Percentiles rank a stretch among this genome's conserved stretches.
Conservation (phyloP, 2,113 vertebrate species). For the Otus sunia region DNA sequence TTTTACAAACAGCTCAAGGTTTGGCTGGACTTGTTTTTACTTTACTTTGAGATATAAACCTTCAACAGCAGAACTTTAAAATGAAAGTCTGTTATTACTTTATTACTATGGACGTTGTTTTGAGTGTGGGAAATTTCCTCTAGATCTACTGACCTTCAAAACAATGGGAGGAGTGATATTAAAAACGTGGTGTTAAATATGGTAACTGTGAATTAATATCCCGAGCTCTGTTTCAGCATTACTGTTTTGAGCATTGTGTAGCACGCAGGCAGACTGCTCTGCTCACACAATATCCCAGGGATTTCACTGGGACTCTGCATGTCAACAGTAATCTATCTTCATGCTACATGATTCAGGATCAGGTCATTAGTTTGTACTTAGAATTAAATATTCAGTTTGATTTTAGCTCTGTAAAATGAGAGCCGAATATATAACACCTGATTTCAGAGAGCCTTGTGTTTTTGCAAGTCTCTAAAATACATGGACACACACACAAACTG, state of each 20-base stretch:
- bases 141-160: constrained; percentile 17
- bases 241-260: not conserved
- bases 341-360: constrained; percentile 44
- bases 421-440: constrained; percentile 29
- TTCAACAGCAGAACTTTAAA: not conserved
- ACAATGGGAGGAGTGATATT: not conserved
- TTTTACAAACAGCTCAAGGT: not conserved
- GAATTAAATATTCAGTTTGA: constrained; percentile 65
- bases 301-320: constrained; percentile 40
- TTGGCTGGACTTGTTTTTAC: not conserved
- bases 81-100: not conserved
- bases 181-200: not conserved
- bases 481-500: not conserved
- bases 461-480: not conserved
- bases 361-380: constrained; percentile 60
- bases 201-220: constrained; percentile 24
- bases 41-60: not conserved
- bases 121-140: not conserved
- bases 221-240: not conserved
- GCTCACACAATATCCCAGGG: constrained; percentile 43
- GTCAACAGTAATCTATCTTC: constrained; percentile 61
- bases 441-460: not conserved
- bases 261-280: not conserved
- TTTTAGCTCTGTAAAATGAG: constrained; percentile 39
- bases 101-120: not conserved